Percentiles rank a stretch among this genome's conserved stretches.
phyloP scores from a whole-genome alignment of 2,797 vertebrate species.

The Dendrocincla tyrannina region DNA sequence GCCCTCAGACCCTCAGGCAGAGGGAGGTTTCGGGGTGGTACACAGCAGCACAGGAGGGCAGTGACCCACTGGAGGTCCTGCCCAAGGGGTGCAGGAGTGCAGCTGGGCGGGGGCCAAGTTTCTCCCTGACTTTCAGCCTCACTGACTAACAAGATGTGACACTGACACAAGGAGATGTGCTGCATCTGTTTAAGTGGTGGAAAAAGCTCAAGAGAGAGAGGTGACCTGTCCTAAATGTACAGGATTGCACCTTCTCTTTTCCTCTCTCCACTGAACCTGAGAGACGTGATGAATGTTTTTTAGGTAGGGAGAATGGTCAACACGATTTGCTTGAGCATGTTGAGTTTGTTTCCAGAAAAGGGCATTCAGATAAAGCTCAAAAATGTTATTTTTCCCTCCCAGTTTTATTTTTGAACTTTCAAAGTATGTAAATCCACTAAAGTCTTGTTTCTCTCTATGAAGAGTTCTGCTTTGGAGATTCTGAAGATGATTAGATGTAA shows the following conservation, averaged over 20 bases:
- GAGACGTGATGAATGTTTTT: background rate
- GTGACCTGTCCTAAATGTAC: background rate
- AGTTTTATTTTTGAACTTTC: background rate
- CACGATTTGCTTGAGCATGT: background rate
- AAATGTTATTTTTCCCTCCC: background rate
- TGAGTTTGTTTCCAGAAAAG: background rate
- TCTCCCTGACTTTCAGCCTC: background rate
- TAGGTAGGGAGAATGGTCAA: background rate
- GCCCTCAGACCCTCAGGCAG: background rate
- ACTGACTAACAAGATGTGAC: accelerated
- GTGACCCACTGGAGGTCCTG: background rate
- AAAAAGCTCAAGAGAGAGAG: background rate
- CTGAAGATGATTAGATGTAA: conserved; percentile 17
- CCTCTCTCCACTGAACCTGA: background rate
- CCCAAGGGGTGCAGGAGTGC: accelerated
- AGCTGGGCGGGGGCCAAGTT: background rate
- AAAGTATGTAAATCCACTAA: background rate
- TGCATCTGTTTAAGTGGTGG: background rate
- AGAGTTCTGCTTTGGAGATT: conserved; percentile 19
- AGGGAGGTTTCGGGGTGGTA: background rate
- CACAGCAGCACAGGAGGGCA: background rate
- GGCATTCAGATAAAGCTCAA: background rate
- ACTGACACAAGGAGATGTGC: background rate
- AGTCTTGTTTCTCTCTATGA: background rate
- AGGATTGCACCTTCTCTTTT: background rate